A percentile compares a stretch with the other conserved stretches of the same genome.
phyloP scores from a whole-genome alignment of 2,888 invertebrate genomes.

The Oxytorus armatus region DNA sequence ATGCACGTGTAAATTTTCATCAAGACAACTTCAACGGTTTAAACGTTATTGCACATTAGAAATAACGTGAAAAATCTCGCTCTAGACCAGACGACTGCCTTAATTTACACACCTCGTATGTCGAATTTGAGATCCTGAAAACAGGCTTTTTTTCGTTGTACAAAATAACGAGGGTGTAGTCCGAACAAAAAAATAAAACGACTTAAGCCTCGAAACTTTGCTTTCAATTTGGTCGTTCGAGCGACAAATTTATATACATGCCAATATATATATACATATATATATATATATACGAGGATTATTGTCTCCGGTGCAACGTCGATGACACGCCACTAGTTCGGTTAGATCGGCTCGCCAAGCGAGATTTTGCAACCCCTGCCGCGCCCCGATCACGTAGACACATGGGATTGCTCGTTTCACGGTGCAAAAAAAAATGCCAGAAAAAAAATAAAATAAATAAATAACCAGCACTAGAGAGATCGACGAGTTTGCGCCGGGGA shows the following conservation, averaged over 20 bases:
- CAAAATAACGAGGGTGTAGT: constrained; percentile 4
- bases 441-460: constrained; percentile 61
- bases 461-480: constrained; percentile 50
- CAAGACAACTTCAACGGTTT: too few relatives aligned
- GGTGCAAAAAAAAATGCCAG: constrained; percentile 60
- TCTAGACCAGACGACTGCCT: too few relatives aligned
- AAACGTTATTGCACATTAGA: too few relatives aligned
- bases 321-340: constrained; percentile 57
- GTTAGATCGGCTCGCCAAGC: constrained; percentile 63
- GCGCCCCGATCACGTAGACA: constrained; percentile 72
- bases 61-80: too few relatives aligned
- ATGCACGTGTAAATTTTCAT: too few relatives aligned
- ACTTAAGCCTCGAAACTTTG: constrained; percentile 43
- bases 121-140: constrained; percentile 14
- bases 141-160: constrained; percentile 6
- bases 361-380: constrained; percentile 2
- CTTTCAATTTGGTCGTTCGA: constrained; percentile 61
- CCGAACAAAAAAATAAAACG: constrained; percentile 25
- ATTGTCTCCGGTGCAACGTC: constrained; percentile 58
- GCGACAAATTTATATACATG: constrained; percentile 54
- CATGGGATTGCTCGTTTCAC: constrained; percentile 78
- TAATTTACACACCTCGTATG: too few relatives aligned
- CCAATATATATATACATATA: neutral
- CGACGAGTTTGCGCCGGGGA: constrained; percentile 35
- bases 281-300: constrained; percentile 49